Evolutionary conservation across 2,113 vertebrate genomes (phyloP).

Genomic region (Prunella fulvescens): DNA sequence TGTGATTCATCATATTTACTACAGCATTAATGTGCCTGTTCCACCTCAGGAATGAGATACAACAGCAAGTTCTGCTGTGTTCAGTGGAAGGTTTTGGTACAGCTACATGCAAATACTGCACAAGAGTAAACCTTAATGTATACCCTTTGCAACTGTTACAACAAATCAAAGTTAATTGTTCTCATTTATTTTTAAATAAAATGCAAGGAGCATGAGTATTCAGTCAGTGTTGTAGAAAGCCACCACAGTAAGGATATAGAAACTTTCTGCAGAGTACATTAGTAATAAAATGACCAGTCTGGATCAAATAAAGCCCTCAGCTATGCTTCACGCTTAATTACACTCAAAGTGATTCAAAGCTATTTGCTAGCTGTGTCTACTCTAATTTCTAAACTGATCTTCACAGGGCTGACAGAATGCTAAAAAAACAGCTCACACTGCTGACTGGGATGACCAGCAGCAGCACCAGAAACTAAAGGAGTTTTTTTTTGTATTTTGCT

Average conservation of each 20-base stretch:
- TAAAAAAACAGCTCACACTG: neutral
- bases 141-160: neutral
- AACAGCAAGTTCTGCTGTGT: neutral
- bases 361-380: conserved; percentile 35
- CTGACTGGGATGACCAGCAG: neutral
- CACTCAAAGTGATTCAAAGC: conserved; percentile 50
- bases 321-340: conserved; percentile 61
- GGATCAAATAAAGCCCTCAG: conserved; percentile 54
- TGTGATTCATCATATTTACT: conserved; percentile 33
- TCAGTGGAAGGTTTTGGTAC: neutral
- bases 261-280: neutral
- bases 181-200: conserved; percentile 30
- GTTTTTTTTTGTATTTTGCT: neutral
- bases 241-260: neutral
- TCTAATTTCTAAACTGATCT: conserved; percentile 40
- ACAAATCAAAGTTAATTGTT: conserved; percentile 23
- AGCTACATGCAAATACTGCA: neutral
- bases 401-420: neutral
- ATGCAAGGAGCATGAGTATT: neutral
- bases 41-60: conserved; percentile 1
- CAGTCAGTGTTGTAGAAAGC: neutral
- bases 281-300: conserved; percentile 53
- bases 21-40: neutral
- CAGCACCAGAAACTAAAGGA: conserved; percentile 6
- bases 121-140: neutral